Base-by-base conservation (phyloP, 1,140 invertebrate species). In the Mercenaria mercenaria region DNA sequence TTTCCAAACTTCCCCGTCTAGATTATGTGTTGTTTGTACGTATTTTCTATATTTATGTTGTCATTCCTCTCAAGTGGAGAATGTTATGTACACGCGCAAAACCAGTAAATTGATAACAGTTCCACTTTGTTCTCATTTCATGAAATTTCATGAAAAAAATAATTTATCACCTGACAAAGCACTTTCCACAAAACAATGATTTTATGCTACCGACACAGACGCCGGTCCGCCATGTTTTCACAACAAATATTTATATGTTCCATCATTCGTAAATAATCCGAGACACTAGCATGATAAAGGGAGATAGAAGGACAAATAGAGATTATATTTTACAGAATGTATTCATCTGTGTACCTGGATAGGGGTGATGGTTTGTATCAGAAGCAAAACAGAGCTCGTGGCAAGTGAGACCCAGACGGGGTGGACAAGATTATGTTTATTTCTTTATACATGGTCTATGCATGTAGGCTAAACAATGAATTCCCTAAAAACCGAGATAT, bases 171-270 rank as follows among this genome's bases (percentile, higher is more conserved):
- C 26, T 3, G 47, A 23, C 47, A 26, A 29, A 56, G 47, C 76
- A 26, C n/a, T 79, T 79, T 79, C 18, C 76, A 79, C 76, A 26
- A 79, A 52, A 37, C 76, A 52, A 52, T 56, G 76, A 32, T 79
- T 56, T 52, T 39, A 79, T 26, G 43, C 47, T 79, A 13, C 47
- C 50, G 1, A 10, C 20, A 50, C 47, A 79, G 76, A 79, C 76
- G 47, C 76, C 76, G 26, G 76, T 79, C 76, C 50, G 76, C 76
- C 76, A 79, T 50, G 76, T 56, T 79, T 79, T 79, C 76, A 79
- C 76, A 79, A 79, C 76, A 79, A 79, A 79, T 79, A 52, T 50
- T 79, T 52, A 79, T 79, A 52, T 79, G 47, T 50, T 79, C 76
- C 43, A 79, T 79, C 76, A 79, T 79, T 79, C 29, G 43, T 32